These are phyloP conservation scores for Ondatra zibethicus DNA, from an alignment of 2,113 vertebrate genomes.

Conservation along the genomic window DNA sequence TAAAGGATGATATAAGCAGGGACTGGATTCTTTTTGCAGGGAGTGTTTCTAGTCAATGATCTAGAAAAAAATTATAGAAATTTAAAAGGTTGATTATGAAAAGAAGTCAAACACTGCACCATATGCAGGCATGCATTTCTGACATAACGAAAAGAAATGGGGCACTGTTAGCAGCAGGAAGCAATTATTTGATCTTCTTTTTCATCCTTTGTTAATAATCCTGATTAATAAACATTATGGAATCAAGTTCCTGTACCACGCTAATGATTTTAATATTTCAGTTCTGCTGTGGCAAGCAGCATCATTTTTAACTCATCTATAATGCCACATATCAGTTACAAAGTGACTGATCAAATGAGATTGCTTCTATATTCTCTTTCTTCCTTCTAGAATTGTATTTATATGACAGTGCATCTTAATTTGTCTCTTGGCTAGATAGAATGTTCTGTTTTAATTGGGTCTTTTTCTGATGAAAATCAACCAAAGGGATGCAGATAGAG, in stretches of 20 bases:
- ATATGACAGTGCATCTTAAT: neutral
- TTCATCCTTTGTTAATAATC: neutral
- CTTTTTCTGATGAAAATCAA: neutral
- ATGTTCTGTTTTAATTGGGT: neutral
- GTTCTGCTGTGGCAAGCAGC: neutral
- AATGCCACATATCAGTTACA: neutral
- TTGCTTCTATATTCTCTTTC: neutral
- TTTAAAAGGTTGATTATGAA: slow-evolving; percentile 43
- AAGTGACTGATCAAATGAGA: neutral
- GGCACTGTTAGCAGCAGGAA: neutral
- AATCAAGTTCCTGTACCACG: neutral
- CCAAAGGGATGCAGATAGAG: neutral
- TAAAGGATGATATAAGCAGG: neutral
- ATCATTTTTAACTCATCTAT: neutral
- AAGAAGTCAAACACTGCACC: neutral
- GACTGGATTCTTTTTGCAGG: neutral
- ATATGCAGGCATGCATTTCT: slow-evolving; percentile 25
- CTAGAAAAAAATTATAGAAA: neutral
- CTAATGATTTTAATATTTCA: slow-evolving; percentile 15
- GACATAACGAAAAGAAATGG: neutral
- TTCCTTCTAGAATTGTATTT: neutral
- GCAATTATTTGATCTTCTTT: neutral
- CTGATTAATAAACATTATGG: slow-evolving; percentile 16
- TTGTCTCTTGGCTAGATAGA: neutral
- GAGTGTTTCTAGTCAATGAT: neutral